Evolutionary conservation across 2,888 invertebrate species (phyloP).

Genomic region (Plagodis pulveraria): DNA sequence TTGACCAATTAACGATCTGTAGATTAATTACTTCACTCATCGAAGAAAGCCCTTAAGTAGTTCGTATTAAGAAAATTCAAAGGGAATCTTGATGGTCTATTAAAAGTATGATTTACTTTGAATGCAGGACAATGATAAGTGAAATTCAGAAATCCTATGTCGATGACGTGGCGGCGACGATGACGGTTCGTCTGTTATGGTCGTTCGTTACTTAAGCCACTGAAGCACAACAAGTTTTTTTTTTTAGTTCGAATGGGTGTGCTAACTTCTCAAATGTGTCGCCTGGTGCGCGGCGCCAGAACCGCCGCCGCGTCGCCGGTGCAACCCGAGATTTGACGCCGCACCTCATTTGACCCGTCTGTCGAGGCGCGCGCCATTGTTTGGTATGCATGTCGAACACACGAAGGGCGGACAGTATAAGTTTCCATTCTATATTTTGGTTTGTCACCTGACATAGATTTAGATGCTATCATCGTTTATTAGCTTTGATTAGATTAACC

Average conservation of each 20-base stretch:
- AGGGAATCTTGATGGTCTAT: no score
- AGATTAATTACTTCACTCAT: constrained; percentile 23
- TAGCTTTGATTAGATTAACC: constrained; percentile 16
- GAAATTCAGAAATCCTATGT: no score
- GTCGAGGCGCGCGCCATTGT: constrained; percentile 71
- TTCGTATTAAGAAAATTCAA: no score
- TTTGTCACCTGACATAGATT: constrained; percentile 52
- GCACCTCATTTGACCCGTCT: constrained; percentile 78
- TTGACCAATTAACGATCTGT: constrained; percentile 38
- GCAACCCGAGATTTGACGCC: constrained; percentile 79
- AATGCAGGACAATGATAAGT: no score
- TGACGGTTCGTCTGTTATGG: constrained; percentile 60
- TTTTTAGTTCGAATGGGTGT: constrained; percentile 66
- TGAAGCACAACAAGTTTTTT: constrained; percentile 68
- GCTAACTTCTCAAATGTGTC: constrained; percentile 71
- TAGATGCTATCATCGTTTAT: constrained; percentile 39
- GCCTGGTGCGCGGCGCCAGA: constrained; percentile 45
- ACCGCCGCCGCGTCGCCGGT: constrained; percentile 76
- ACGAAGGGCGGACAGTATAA: constrained; percentile 54
- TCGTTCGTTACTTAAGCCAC: constrained; percentile 70
- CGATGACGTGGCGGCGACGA: no score
- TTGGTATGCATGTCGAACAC: constrained; percentile 68
- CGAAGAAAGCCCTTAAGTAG: constrained; percentile 4
- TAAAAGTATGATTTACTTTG: no score
- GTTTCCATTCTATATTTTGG: constrained; percentile 58